These are phyloP conservation scores for Tipula unca DNA, from an alignment of 2,888 invertebrate species.

Conservation along the genomic window DNA sequence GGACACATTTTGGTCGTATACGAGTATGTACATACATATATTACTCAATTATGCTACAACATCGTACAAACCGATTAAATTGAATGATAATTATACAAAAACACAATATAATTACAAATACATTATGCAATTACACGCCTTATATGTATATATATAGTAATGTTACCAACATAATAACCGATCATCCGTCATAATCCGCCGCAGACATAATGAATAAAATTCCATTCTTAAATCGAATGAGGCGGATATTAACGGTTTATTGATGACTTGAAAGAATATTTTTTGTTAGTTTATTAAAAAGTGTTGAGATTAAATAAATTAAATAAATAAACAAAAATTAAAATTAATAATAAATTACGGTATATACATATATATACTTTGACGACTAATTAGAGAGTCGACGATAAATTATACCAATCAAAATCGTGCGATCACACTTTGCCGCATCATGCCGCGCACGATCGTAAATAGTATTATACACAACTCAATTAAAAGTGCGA, in stretches of 20 bases:
- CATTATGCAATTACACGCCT: not conserved
- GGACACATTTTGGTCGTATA: not conserved
- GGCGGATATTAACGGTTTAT: not conserved
- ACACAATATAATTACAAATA: not conserved
- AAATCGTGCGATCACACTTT: not conserved
- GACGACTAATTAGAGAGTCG: not conserved
- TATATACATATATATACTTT: no score
- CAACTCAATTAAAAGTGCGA: not conserved
- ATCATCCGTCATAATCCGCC: not conserved
- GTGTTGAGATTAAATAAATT: not conserved
- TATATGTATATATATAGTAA: not conserved
- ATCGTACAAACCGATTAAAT: not conserved
- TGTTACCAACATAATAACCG: not conserved
- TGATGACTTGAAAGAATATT: not conserved
- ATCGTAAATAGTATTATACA: not conserved
- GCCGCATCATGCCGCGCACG: not conserved
- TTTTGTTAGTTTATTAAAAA: not conserved
- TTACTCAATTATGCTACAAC: not conserved
- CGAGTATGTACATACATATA: not conserved
- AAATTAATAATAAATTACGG: not conserved
- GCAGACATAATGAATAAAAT: not conserved
- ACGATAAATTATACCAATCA: not conserved
- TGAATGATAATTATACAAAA: not conserved
- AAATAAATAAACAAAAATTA: not conserved
- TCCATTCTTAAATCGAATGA: not conserved